Evolutionary conservation across 2,113 vertebrate species (phyloP), one percentile per base, ranked within the genome.

Genomic region (Bufo gargarizans): DNA sequence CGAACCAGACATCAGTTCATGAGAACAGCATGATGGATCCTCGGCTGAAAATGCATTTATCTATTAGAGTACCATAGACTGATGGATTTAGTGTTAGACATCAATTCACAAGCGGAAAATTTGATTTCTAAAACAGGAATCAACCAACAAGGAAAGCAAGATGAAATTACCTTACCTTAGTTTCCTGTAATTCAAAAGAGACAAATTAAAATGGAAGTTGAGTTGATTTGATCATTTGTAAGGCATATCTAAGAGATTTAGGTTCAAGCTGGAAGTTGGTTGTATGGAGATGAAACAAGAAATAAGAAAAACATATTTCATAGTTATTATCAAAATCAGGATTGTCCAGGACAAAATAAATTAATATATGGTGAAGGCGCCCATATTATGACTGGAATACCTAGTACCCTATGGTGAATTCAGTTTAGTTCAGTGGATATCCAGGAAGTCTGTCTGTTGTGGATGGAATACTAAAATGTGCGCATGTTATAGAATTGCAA

Each of bases 11-110:
- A 78, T 86, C 85, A 50, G 74, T 78, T 77, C 61, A 78, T 65
- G 72, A 86, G 74, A 87, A 80, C 65, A 82, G 65, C 81, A 65
- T 88, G 78, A 82, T 88, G 63, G 63, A 82, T 82, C 82, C 65
- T 56, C 17, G 17, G 58, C 79, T 76, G 82, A 65, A 86, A 86
- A 53, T 77, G 58, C 56, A 76, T 76, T 71, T 84, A 69, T 71
- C 63, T 71, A 71, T 84, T 84, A 84, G 61, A 84, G 82, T 84
- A 84, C 82, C 71, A 63, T 83, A 83, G 81, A 83, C 45, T 67
- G 81, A 69, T 50, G 47, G 81, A 83, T 83, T 83, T 83, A 83
- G 81, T 83, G 61, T 83, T 69, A 83, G 19, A 83, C 81, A 83
- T 83, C 61, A 83, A 83, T 83, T 83, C 81, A 53, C 47, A 22